Evolutionary conservation across 2,888 invertebrate species (phyloP), one percentile per base, ranked within the genome.

Genomic region (Hypomecis atomaria): DNA sequence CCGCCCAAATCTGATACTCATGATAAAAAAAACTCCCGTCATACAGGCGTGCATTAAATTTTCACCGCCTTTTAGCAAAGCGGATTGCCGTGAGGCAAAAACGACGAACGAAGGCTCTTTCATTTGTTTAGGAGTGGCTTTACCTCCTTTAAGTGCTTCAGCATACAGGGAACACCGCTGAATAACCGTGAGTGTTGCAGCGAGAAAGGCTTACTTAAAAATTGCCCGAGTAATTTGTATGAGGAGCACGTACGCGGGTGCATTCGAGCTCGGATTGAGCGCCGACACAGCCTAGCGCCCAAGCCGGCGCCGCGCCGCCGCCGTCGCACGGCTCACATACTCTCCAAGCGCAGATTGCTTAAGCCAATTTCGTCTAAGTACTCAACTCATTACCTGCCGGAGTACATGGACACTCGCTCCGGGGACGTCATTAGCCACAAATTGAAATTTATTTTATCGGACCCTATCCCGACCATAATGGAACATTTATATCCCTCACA

Each of bases 121-220:
- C 87, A 90, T 89, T 90, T 89, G 90, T 90, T 89, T 88, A 87
- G 86, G 85, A 86, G 87, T 88, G 83, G 87, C 86, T 87, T 86
- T 84, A 83, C 86, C 83, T 85, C 82, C 85, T 85, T 85, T 89
- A 90, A 90, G 90, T 89, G 88, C 87, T 86, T 73, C 78, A 83
- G 82, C 85, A 87, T 86, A 86, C 84, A 77, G 74, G 78, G 77
- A 81, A 82, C 81, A 74, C 72, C 82, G 73, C 82, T 90, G 89
- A 89, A 90, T 89, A 87, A 86, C 85, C 81, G 84, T 81, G 82
- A 88, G 89, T 87, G 87, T 84, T 89, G 89, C 89, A 90, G 84
- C 86, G 87, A 81, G 78, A 85, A 87, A 86, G 83, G 83, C 85
- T 85, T 86, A 87, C 88, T 90, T 91, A 91, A 90, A 90, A 90